Percentiles rank a stretch among this genome's conserved stretches.
These are phyloP conservation scores for Lithophane socia DNA, from an alignment of 2,888 invertebrate species.

Conservation along the genomic window DNA sequence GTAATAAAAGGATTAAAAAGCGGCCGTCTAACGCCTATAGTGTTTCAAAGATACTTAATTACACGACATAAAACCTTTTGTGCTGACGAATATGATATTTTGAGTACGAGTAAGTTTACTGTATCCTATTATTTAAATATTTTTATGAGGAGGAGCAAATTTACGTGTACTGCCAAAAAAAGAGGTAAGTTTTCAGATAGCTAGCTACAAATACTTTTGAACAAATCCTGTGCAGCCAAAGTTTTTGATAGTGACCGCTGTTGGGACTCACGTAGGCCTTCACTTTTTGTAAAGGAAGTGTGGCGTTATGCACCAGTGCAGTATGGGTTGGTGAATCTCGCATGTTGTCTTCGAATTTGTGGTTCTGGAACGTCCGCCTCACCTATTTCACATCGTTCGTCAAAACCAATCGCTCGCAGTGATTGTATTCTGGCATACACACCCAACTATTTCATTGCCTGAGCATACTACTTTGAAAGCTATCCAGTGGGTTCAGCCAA, in stretches of 20 bases:
- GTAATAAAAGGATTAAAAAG: slow-evolving; percentile 65
- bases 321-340: neutral
- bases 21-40: slow-evolving; percentile 50
- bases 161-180: neutral
- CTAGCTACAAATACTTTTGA: neutral
- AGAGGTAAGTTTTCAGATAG: neutral
- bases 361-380: neutral
- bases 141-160: neutral
- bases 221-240: neutral
- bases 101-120: slow-evolving; percentile 13
- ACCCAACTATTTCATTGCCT: slow-evolving; percentile 1
- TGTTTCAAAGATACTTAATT: slow-evolving; percentile 65
- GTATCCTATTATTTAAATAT: slow-evolving; percentile 20
- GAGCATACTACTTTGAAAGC: neutral
- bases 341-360: neutral
- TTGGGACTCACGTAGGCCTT: too few species aligned
- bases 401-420: neutral
- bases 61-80: slow-evolving; percentile 44
- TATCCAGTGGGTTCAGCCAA: slow-evolving; percentile 16
- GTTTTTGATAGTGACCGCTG: neutral
- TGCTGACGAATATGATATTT: slow-evolving; percentile 40
- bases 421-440: neutral
- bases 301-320: neutral
- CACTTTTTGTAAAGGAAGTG: neutral
- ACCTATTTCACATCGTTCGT: neutral